Evolutionary conservation across 1,140 invertebrate species (phyloP), one percentile per base, ranked within the genome.

Genomic region (Carcinoscorpius rotundicauda): DNA sequence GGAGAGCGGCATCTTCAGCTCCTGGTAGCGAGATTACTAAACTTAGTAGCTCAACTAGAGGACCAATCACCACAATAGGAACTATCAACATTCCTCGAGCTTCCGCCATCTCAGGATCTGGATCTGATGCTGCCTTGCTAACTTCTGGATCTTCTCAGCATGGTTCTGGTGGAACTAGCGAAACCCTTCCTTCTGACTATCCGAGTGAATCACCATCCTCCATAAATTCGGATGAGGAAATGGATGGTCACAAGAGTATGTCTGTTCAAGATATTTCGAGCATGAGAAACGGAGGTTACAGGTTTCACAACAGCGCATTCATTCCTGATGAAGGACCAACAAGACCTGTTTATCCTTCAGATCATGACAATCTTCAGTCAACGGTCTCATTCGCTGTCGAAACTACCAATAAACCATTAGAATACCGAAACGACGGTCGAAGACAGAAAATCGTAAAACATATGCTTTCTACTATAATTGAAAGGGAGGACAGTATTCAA

Each of bases 161-260:
- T 51, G 61, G 61, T n/a, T 66, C 64, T 49, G 70, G 66, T 29
- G 79, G 79, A 63, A 78, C 76, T 65, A 87, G 86, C 4, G 87
- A 88, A 68, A 89, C 87, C 0, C 79, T 93, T 50, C 89, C 89
- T 0, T 91, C 88, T 3, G 91, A 93, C 77, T 94, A 93, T 75
- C 90, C 90, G 0, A 91, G 88, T 49, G 91, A 94, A 68, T 75
- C 73, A 11, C 74, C 72, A n/a, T 75, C 74, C 6, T 71, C 70
- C 11, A 59, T 69, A 0, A 71, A 73, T 29, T 74, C 73, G 0
- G 73, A 73, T 56, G 72, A 74, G 62, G 74, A 75, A 65, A 66
- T 87, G 0, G 89, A 90, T 10, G 65, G 63, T 9, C 60, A 64
- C 11, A 58, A 69, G 55, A 61, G 66, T 8, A 67, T 67, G 52